Percentiles rank a stretch among this genome's conserved stretches.
Conservation (phyloP, 2,113 vertebrate species). For the Hydrolagus affinis region DNA sequence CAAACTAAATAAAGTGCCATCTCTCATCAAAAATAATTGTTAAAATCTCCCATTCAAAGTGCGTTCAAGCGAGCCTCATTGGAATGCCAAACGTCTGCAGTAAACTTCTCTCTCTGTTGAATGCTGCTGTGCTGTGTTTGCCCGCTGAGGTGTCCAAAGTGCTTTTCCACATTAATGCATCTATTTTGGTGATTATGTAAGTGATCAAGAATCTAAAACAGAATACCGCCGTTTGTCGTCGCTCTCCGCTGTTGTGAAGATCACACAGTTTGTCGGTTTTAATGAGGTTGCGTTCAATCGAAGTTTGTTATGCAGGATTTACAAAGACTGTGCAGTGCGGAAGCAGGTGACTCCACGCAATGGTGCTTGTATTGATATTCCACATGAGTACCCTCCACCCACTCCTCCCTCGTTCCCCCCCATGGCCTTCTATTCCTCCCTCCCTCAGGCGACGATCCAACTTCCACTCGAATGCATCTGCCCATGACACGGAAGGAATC, state of each 20-base stretch:
- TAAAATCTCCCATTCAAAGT: background rate
- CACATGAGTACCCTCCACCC: too few relatives aligned
- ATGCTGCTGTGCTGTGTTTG: background rate
- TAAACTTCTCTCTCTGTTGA: background rate
- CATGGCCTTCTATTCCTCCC: too few relatives aligned
- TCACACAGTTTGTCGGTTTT: background rate
- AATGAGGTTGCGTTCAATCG: background rate
- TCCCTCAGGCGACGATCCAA: too few relatives aligned
- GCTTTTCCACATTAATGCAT: background rate
- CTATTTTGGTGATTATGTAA: background rate
- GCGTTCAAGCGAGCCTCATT: background rate
- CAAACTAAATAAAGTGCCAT: background rate
- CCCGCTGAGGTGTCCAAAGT: background rate
- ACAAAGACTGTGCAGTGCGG: too few relatives aligned
- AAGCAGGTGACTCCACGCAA: too few relatives aligned
- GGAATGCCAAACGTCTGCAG: background rate
- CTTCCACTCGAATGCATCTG: too few relatives aligned
- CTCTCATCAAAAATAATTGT: background rate
- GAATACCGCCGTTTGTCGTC: background rate
- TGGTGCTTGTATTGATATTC: too few relatives aligned
- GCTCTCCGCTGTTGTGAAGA: background rate
- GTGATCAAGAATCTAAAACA: background rate
- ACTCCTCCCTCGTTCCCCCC: too few relatives aligned
- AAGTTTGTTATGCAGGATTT: too few relatives aligned
- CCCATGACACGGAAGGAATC: too few relatives aligned